phyloP scores from a whole-genome alignment of 2,888 invertebrate species.

The Exephanes ischioxanthus region DNA sequence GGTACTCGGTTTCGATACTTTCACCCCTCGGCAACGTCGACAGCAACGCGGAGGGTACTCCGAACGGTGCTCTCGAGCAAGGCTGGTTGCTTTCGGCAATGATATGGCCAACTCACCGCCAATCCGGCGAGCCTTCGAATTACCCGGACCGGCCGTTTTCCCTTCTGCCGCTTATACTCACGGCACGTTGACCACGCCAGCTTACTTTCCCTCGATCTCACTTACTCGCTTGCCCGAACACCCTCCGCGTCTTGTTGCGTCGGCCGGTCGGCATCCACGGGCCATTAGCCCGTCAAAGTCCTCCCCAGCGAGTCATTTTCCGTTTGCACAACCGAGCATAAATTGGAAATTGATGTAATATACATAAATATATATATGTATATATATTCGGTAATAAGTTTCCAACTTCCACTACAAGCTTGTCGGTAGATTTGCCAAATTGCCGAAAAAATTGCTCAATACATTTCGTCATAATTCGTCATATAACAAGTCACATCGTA shows the following conservation, averaged over 20 bases:
- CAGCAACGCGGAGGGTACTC: slow-evolving; percentile 48
- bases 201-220: slow-evolving; percentile 36
- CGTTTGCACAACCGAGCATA: slow-evolving; percentile 22
- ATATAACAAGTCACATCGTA: not conserved
- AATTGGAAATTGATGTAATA: slow-evolving; percentile 14
- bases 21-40: slow-evolving; percentile 25
- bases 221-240: slow-evolving; percentile 17
- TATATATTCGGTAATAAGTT: not conserved
- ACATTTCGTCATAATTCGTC: not conserved
- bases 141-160: slow-evolving; percentile 63
- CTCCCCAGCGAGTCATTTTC: slow-evolving; percentile 28
- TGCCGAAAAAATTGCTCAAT: not conserved
- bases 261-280: slow-evolving; percentile 62
- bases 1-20: slow-evolving; percentile 28
- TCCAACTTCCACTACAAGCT: not conserved
- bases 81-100: slow-evolving; percentile 62
- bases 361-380: not conserved
- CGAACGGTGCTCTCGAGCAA: slow-evolving; percentile 58
- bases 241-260: slow-evolving; percentile 42
- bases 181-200: slow-evolving; percentile 67
- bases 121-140: slow-evolving; percentile 55
- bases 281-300: slow-evolving; percentile 64
- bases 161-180: slow-evolving; percentile 56
- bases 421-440: not conserved
- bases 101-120: slow-evolving; percentile 19